A percentile compares a stretch with the other conserved stretches of the same genome.
phyloP scores from a whole-genome alignment of 2,113 vertebrate species.

The Passer domesticus region DNA sequence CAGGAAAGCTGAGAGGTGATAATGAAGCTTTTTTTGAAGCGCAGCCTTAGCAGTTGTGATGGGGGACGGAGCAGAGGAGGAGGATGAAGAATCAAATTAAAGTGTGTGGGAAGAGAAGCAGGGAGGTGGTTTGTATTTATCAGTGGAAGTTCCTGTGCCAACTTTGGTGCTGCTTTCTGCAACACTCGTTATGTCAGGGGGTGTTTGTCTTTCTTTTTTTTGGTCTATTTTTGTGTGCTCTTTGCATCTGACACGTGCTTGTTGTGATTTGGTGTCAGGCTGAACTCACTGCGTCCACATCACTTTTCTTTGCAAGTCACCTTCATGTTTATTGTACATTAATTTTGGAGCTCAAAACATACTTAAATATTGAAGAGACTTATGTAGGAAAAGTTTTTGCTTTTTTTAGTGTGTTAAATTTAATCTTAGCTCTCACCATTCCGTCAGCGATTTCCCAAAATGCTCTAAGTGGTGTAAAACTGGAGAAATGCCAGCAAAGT shows the following conservation, averaged over 20 bases:
- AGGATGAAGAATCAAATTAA: background rate
- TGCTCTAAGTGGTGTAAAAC: background rate
- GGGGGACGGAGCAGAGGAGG: background rate
- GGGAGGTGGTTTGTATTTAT: background rate
- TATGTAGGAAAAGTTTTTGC: background rate
- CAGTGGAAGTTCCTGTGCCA: background rate
- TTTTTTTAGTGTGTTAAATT: background rate
- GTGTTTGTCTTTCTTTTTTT: background rate
- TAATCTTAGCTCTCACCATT: background rate
- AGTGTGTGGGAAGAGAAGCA: background rate
- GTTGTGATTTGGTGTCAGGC: background rate
- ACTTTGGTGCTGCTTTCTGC: background rate
- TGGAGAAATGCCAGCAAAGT: background rate
- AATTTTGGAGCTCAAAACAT: background rate
- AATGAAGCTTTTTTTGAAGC: background rate
- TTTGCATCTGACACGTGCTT: background rate
- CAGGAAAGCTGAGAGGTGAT: background rate
- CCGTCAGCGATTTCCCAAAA: background rate
- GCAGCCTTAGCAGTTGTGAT: background rate
- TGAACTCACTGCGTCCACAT: background rate
- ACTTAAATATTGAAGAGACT: background rate
- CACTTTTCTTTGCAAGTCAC: background rate
- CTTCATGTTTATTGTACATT: background rate
- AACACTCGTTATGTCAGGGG: background rate
- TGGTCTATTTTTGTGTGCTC: background rate